Evolutionary conservation across 2,113 vertebrate genomes (phyloP).

Genomic region (Dasypus novemcinctus): DNA sequence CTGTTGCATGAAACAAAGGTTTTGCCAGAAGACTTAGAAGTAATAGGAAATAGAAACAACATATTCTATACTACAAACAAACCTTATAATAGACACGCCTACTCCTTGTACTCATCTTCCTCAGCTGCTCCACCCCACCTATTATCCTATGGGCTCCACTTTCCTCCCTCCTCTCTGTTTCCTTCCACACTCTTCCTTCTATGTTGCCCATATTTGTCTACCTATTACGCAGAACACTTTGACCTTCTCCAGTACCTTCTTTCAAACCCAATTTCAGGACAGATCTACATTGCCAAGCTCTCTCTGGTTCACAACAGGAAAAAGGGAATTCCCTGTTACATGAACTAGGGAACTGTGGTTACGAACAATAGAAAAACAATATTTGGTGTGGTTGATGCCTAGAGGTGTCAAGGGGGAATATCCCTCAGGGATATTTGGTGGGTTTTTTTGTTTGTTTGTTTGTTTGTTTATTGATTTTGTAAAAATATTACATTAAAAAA

Average conservation of each 20-base stretch:
- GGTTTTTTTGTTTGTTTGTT: too few species aligned
- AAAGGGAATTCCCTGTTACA: background rate
- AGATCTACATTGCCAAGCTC: background rate
- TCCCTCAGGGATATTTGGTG: background rate
- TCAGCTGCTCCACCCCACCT: fast-evolving
- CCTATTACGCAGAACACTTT: background rate
- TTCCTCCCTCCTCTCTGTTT: fast-evolving
- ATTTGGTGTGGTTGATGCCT: background rate
- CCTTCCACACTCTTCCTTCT: background rate
- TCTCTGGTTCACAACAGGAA: background rate
- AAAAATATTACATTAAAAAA: too few species aligned
- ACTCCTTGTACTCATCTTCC: background rate
- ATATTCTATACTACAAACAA: background rate
- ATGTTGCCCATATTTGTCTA: background rate
- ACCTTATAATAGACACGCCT: background rate
- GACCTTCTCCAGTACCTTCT: background rate
- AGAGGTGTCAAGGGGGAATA: background rate
- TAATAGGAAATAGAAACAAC: background rate
- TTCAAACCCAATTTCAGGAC: background rate
- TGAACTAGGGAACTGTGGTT: fast-evolving
- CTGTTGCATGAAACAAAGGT: background rate
- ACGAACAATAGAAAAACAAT: background rate
- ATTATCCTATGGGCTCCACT: too few species aligned
- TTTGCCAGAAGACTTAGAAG: background rate
- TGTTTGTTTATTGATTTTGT: too few species aligned